Percentiles rank a stretch among this genome's conserved stretches.
Conservation (phyloP, 2,113 vertebrate genomes). For the Cromileptes altivelis region DNA sequence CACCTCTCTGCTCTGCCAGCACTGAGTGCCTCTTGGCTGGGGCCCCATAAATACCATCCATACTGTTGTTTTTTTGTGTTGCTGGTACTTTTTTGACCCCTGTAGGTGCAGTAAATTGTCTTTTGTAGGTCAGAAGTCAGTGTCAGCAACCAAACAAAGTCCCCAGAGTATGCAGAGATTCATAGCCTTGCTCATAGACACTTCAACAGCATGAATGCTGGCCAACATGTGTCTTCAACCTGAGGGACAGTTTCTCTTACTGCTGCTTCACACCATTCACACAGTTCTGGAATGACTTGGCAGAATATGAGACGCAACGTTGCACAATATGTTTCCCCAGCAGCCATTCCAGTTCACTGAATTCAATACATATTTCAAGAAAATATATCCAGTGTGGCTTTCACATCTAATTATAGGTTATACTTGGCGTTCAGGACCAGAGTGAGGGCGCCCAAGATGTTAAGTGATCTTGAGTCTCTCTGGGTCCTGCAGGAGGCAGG, state of each 20-base stretch:
- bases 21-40: constrained; percentile 13
- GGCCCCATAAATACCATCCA: constrained; percentile 28
- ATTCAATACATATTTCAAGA: constrained; percentile 41
- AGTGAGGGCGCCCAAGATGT: constrained; percentile 34
- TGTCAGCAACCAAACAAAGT: constrained; percentile 17
- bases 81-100: background rate
- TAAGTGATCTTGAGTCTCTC: background rate
- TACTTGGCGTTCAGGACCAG: background rate
- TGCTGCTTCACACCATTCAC: constrained; percentile 17
- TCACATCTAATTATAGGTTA: constrained; percentile 57
- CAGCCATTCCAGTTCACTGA: constrained; percentile 23
- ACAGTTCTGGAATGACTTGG: constrained; percentile 32
- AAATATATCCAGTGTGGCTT: constrained; percentile 51
- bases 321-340: constrained; percentile 33
- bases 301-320: constrained; percentile 37
- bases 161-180: background rate
- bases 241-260: constrained; percentile 36
- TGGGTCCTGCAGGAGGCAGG: constrained; percentile 22
- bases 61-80: constrained; percentile 25
- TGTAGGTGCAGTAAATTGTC: constrained; percentile 32
- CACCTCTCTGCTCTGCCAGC: constrained; percentile 20
- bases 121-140: constrained; percentile 32
- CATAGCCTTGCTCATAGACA: constrained; percentile 3
- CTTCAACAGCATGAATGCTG: background rate
- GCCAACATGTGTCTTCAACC: background rate